phyloP scores from a whole-genome alignment of 2,113 vertebrate species.

The Corythoichthys haematopterus region DNA sequence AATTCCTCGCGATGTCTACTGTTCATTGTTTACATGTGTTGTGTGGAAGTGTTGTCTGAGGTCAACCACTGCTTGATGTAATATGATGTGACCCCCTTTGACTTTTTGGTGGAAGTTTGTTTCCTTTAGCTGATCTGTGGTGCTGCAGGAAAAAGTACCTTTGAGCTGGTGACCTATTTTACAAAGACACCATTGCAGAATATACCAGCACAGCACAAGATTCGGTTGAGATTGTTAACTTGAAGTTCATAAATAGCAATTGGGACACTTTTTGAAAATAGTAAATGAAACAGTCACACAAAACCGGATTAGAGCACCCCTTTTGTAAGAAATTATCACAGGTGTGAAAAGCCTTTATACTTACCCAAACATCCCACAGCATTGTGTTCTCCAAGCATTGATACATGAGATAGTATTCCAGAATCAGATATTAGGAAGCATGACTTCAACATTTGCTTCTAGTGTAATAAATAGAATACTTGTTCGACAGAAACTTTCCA shows the following conservation, averaged over 20 bases:
- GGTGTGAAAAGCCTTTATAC: neutral
- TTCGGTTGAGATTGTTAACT: neutral
- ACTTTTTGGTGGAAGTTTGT: neutral
- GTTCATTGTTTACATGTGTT: neutral
- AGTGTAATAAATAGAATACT: too few species aligned
- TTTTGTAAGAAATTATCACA: neutral
- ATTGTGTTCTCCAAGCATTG: too few species aligned
- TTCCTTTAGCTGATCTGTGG: slow-evolving; percentile 1
- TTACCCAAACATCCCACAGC: too few species aligned
- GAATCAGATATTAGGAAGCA: too few species aligned
- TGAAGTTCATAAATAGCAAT: neutral
- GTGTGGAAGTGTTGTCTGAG: neutral
- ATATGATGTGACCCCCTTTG: neutral
- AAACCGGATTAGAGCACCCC: slow-evolving; percentile 6
- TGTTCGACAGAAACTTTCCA: too few species aligned
- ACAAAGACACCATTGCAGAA: neutral
- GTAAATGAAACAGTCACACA: neutral
- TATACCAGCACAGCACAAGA: neutral
- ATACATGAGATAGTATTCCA: too few species aligned
- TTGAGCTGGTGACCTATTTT: neutral
- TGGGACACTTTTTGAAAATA: slow-evolving; percentile 8
- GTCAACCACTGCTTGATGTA: neutral
- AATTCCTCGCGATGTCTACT: neutral
- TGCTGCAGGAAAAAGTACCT: neutral
- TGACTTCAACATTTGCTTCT: too few species aligned